Base-by-base conservation (phyloP, 1,140 invertebrate genomes). In the Diachasma alloeum region DNA sequence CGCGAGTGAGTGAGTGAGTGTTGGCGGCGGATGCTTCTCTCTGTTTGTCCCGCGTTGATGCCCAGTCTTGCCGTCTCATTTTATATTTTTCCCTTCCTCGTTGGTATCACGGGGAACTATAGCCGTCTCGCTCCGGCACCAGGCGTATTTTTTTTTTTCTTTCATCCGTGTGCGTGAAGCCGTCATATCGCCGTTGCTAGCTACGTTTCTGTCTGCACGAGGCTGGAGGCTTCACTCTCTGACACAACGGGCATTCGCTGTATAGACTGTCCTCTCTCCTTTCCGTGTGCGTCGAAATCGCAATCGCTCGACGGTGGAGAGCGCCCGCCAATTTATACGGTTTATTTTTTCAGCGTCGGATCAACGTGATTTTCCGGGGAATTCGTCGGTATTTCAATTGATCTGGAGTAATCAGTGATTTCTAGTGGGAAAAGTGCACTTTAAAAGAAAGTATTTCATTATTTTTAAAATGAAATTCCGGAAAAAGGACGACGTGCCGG, bases 181-280 rank as follows among this genome's bases (percentile, higher is more conserved):
- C 85, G 86, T 88, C 88, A 88, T 86, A 85, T 86, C 85, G 84
- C 83, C 81, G 59, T 83, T 85, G 39, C 9, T 42, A 86, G 85
- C 83, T 84, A 81, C 85, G 84, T 88, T 87, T 87, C 85, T 86
- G 84, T 84, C 85, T 87, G 84, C 84, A 53, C 48, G 48, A 53
- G 48, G 86, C 84, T 83, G 82, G 84, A 86, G 86, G 83, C 85
- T 72, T 63, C 59, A 63, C 24, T 63, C 59, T 81, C 83, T 81
- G 85, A 82, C 81, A 83, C 83, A 84, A 81, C 81, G 80, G 81
- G 82, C 39, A 53, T 53, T 19, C n/a, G 13, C 15, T 53, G 6
- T 53, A 53, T n/a, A 53, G 15, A 53, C 15, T 19, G 17, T 19
- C 17, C 9, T n/a, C 48, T 53, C 48, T 53, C 48, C 48, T 53